Evolutionary conservation across 1,140 invertebrate genomes (phyloP), one percentile per base, ranked within the genome.

Genomic region (Phenacoccus solenopsis): DNA sequence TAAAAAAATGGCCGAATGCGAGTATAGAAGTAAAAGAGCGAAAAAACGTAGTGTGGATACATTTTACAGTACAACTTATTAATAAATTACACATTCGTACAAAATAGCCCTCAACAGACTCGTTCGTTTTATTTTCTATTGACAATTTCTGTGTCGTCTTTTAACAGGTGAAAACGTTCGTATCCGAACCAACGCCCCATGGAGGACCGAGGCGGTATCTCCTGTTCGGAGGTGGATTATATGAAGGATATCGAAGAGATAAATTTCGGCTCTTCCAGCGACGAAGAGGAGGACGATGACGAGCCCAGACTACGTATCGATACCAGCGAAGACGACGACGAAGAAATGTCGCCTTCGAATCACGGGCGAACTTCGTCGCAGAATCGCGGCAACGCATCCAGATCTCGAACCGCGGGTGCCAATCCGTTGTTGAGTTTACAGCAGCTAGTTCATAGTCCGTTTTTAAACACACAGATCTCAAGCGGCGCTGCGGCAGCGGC

Each of bases 401-500:
- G 16, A 16, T 3, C 59, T 20, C 2, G 16, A 24, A 25, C 12
- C 21, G 7, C 56, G 56, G 20, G 20, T 25, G 25, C 59, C 2
- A 27, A 64, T 64, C 59, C 59, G 59, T 24, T 64, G 59, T 22
- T 24, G 25, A 64, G 59, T 64, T 27, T 64, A 20, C 59, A 64
- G 16, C 21, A 25, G 20, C 59, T 64, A 24, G 59, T 27, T 24
- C 59, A 64, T 64, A 64, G 59, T 64, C 59, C 59, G 20, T 64
- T 25, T 64, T 25, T 27, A 27, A 64, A 64, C 25, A 22, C 59
- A 22, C 59, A 64, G 59, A 64, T 64, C 59, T 64, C 59, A 64
- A 10, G 9, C 9, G n/a, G n/a, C n/a, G n/a, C n/a, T n/a, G n/a
- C n/a, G n/a, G n/a, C n/a, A n/a, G n/a, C n/a, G n/a, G 32, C 32